These are phyloP conservation scores for Fregetta grallaria DNA, from an alignment of 2,113 vertebrate genomes.

Conservation along the genomic window DNA sequence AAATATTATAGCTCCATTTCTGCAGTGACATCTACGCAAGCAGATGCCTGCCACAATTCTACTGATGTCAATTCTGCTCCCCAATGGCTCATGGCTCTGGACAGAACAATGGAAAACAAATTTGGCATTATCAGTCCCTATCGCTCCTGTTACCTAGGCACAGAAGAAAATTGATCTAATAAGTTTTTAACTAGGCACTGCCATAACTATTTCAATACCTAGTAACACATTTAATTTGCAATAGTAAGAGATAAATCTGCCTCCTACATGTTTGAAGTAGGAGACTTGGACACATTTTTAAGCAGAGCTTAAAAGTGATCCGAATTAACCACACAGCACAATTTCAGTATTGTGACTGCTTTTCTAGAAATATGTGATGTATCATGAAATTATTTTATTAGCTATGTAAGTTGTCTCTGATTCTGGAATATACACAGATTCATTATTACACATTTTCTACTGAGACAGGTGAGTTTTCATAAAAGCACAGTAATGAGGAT, in stretches of 20 bases:
- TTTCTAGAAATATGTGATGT: not conserved
- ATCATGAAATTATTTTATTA: not conserved
- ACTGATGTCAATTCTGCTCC: not conserved
- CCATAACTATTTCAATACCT: not conserved
- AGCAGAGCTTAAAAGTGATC: not conserved
- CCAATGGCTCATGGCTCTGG: not conserved
- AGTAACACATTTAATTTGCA: not conserved
- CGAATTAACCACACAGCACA: not conserved
- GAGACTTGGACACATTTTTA: not conserved
- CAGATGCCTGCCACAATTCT: not conserved
- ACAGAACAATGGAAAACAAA: rapidly evolving
- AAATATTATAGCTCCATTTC: not conserved
- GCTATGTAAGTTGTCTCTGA: not conserved
- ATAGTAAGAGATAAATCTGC: not conserved
- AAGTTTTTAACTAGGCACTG: not conserved
- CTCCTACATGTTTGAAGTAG: not conserved
- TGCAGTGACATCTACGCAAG: not conserved
- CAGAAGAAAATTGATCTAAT: not conserved
- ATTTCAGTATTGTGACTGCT: not conserved
- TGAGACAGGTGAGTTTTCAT: not conserved
- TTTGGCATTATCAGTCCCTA: not conserved
- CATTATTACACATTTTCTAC: not conserved
- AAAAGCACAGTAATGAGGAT: not conserved
- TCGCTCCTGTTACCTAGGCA: not conserved
- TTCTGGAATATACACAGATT: not conserved